Conservation (phyloP, 1,140 invertebrate genomes). For the Magallana angulata region DNA sequence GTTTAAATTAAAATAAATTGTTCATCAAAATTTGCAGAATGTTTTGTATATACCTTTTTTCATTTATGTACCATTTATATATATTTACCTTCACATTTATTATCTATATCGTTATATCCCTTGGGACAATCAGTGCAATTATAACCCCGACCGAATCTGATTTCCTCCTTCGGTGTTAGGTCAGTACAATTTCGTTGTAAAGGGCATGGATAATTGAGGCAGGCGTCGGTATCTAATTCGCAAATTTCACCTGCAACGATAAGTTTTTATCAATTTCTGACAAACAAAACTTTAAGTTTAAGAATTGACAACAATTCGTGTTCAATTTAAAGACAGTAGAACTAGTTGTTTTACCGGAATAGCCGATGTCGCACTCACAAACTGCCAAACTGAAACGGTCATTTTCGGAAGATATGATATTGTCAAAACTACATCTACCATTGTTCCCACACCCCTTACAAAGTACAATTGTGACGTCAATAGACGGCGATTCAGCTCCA, state of each 20-base stretch:
- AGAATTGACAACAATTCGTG: neutral
- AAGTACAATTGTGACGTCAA: neutral
- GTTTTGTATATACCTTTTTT: too few relatives aligned
- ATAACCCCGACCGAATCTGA: neutral
- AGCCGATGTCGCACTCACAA: neutral
- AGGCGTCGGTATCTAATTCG: slow-evolving; percentile 38
- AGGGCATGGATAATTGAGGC: slow-evolving; percentile 34
- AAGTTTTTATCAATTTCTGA: neutral
- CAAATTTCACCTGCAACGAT: slow-evolving; percentile 42
- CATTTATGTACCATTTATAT: too few relatives aligned
- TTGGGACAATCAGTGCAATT: slow-evolving; percentile 49
- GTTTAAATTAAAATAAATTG: too few relatives aligned
- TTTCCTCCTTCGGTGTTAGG: slow-evolving; percentile 42
- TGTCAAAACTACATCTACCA: neutral
- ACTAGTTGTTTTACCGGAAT: neutral
- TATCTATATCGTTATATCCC: slow-evolving; percentile 30
- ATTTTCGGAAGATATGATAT: neutral
- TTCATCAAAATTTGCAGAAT: too few relatives aligned
- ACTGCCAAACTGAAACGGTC: neutral
- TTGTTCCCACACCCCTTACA: neutral
- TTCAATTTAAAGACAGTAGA: too few relatives aligned
- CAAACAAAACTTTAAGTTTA: too few relatives aligned
- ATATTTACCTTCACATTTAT: slow-evolving; percentile 45
- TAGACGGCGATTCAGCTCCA: neutral
- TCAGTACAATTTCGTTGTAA: slow-evolving; percentile 44